Evolutionary conservation across 2,888 invertebrate species (phyloP).

Genomic region (Melinaea menophilus): DNA sequence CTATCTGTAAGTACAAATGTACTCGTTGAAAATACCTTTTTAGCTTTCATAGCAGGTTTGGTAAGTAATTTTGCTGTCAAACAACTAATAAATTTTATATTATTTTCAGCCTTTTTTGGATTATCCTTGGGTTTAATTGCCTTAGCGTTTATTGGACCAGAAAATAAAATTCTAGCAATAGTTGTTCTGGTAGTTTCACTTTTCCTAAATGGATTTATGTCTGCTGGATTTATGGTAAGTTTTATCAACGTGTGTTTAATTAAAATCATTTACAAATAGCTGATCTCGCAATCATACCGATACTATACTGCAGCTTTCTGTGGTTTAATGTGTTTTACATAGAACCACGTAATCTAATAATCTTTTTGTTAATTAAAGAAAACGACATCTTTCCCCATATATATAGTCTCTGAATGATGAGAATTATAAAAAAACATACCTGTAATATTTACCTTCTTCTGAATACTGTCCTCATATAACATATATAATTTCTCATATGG

Average conservation of each 20-base stretch:
- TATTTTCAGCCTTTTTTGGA: conserved; percentile 74
- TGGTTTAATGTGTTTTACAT: too few relatives aligned
- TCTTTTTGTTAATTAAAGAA: too few relatives aligned
- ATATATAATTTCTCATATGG: too few relatives aligned
- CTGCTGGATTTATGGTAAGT: conserved; percentile 82
- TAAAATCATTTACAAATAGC: background rate
- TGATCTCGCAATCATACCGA: background rate
- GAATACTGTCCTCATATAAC: too few relatives aligned
- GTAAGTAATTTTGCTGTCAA: too few relatives aligned
- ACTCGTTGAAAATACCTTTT: background rate
- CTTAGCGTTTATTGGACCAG: conserved; percentile 71
- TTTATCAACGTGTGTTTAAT: background rate
- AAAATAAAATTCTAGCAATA: conserved; percentile 70
- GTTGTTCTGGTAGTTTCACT: conserved; percentile 78
- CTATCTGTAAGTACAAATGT: conserved; percentile 57
- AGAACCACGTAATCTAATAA: too few relatives aligned
- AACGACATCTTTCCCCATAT: too few relatives aligned
- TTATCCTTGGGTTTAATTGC: conserved; percentile 80
- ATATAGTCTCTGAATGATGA: too few relatives aligned
- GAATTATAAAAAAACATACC: too few relatives aligned
- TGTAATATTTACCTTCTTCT: too few relatives aligned
- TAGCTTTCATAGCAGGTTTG: background rate
- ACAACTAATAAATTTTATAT: conserved; percentile 1
- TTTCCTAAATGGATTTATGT: conserved; percentile 80
- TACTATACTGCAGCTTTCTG: too few relatives aligned